Evolutionary conservation across 2,113 vertebrate species (phyloP), one percentile per base, ranked within the genome.

Genomic region (Trachemys scripta): DNA sequence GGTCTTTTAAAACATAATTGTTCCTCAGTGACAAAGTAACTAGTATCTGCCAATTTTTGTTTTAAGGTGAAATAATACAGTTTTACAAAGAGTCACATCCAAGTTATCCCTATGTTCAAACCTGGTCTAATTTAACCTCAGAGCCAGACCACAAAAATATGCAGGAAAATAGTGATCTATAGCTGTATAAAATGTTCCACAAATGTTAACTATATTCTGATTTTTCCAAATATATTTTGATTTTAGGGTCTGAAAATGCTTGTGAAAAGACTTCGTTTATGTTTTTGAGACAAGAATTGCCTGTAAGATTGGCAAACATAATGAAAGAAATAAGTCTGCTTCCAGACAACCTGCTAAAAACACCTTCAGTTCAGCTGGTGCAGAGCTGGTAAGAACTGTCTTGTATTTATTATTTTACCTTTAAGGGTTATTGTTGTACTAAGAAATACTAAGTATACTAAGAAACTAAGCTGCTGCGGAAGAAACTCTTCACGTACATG

Each of bases 321-420:
- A 99, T 99, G 99, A 99, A 99, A 96, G 99, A 99, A 98, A 99
- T 99, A 94, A 99, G 99, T 95, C 97, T 99, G 85, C 98, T 99
- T 95, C 99, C 99, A 35, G 99, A 99, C 96, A 99, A 99, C 96
- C 98, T 99, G 87, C 98, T 99, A 51, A 99, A 98, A 96, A 99
- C 99, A 5, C 99, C 99, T 57, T 99, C 99, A 2, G 99, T 99
- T 97, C 98, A 98, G 2, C 93, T 99, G 98, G 99, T 99, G 29
- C 99, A 99, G 98, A 99, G 99, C 98, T 99, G 99, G 99, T 99
- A 98, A 97, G 98, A 90, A 57, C n/a, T 54, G 22, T 1, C 38
- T 45, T 24, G 24, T 81, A 84, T 83, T 14, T 6, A 65, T 81
- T 78, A 78, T 78, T 47, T 45, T 27, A 20, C 79, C 59, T 81